Conservation (phyloP, 2,113 vertebrate genomes). For the Leptosomus discolor region DNA sequence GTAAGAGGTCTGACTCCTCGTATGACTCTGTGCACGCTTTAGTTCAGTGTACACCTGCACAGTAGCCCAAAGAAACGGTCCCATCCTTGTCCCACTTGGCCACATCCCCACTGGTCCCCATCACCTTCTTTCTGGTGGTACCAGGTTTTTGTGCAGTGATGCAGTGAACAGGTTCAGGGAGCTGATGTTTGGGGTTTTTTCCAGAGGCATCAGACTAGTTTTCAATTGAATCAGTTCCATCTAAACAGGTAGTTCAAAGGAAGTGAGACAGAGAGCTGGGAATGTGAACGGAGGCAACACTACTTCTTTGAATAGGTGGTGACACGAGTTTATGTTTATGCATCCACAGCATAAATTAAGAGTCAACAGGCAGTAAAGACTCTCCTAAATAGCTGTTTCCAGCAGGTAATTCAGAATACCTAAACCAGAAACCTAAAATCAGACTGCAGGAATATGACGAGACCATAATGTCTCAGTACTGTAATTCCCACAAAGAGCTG, state of each 20-base stretch:
- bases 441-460: neutral
- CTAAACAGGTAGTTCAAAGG: neutral
- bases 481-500: neutral
- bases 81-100: neutral
- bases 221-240: neutral
- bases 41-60: neutral
- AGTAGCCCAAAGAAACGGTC: neutral
- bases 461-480: neutral
- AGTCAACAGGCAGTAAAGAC: neutral
- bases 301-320: neutral
- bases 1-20: neutral
- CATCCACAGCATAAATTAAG: neutral
- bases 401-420: neutral
- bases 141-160: neutral
- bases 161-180: neutral
- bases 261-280: neutral
- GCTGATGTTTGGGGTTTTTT: neutral
- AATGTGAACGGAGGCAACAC: neutral
- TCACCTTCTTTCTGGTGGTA: neutral
- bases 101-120: neutral
- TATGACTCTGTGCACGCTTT: neutral
- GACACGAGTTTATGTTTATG: neutral
- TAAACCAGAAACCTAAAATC: neutral
- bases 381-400: neutral
- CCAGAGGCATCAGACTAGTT: neutral